These are phyloP conservation scores for Eubasilissa regina DNA, from an alignment of 1,140 invertebrate genomes.

Conservation along the genomic window DNA sequence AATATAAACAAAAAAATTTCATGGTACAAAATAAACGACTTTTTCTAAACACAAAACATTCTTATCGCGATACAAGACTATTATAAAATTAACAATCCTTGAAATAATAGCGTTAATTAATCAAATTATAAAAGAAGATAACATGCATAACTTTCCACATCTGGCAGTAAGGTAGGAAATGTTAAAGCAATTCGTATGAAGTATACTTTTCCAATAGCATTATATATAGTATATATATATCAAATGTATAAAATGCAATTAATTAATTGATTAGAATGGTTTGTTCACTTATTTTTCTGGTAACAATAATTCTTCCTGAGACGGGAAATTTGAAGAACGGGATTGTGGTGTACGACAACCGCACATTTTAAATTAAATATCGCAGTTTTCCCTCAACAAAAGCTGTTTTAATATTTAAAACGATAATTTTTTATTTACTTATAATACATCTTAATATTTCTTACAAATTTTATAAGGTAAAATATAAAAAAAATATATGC, in stretches of 20 bases:
- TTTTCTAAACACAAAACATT: constrained; percentile 46
- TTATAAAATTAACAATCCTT: constrained; percentile 41
- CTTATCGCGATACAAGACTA: constrained; percentile 40
- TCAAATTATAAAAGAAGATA: constrained; percentile 53
- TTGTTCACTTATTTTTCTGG: not conserved
- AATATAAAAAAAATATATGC: too few species aligned
- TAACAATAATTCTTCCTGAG: constrained; percentile 1
- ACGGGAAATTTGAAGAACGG: constrained; percentile 8
- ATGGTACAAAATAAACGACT: constrained; percentile 26
- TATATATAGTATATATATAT: constrained; percentile 8
- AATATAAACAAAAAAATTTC: not conserved
- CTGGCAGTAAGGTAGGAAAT: constrained; percentile 52
- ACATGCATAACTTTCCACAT: constrained; percentile 58
- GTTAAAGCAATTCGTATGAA: constrained; percentile 44
- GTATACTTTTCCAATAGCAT: constrained; percentile 14
- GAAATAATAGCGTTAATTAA: constrained; percentile 50
- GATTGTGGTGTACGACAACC: not conserved
- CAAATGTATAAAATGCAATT: constrained; percentile 14
- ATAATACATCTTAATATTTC: too few species aligned
- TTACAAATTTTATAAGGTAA: too few species aligned
- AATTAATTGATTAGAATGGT: constrained; percentile 1
- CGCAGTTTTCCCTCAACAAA: constrained; percentile 14
- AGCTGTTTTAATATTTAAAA: too few species aligned
- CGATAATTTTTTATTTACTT: too few species aligned
- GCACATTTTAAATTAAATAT: constrained; percentile 27